Conservation (phyloP, 2,888 invertebrate species). For the Flabesymbios commensalis region DNA sequence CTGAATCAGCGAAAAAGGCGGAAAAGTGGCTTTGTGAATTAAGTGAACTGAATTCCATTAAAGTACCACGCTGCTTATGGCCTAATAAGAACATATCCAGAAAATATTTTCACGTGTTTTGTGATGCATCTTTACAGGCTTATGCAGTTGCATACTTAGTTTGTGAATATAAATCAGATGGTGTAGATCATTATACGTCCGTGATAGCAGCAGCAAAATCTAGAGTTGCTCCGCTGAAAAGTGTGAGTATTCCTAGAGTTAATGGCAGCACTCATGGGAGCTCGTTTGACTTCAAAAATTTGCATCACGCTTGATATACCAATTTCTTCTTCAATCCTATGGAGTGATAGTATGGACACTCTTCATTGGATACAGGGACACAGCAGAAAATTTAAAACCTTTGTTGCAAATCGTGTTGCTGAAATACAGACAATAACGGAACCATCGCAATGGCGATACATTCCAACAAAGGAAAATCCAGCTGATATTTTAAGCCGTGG, state of each 20-base stretch:
- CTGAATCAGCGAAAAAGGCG: conserved; percentile 2
- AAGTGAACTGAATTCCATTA: conserved; percentile 8
- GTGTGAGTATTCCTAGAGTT: conserved; percentile 8
- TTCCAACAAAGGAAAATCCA: conserved; percentile 13
- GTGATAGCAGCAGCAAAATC: background rate
- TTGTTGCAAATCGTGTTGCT: conserved; percentile 32
- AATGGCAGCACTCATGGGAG: background rate
- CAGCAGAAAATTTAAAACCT: conserved; percentile 24
- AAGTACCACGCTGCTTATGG: conserved; percentile 26
- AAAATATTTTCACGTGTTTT: background rate
- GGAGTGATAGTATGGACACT: conserved; percentile 6
- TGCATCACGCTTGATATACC: background rate
- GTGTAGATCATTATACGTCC: too few relatives aligned
- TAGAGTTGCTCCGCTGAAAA: background rate
- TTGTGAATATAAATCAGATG: too few relatives aligned
- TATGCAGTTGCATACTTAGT: conserved; percentile 2
- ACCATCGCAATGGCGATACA: conserved; percentile 10
- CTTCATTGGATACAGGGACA: conserved; percentile 27
- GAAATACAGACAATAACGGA: conserved; percentile 24
- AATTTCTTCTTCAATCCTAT: conserved; percentile 5
- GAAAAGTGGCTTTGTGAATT: conserved; percentile 29
- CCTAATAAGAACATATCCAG: background rate
- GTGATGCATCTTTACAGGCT: conserved; percentile 1
- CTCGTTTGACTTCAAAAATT: background rate
- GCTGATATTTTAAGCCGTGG: conserved; percentile 6